Conservation (phyloP, 2,797 vertebrate genomes). For the Rhincodon typus region DNA sequence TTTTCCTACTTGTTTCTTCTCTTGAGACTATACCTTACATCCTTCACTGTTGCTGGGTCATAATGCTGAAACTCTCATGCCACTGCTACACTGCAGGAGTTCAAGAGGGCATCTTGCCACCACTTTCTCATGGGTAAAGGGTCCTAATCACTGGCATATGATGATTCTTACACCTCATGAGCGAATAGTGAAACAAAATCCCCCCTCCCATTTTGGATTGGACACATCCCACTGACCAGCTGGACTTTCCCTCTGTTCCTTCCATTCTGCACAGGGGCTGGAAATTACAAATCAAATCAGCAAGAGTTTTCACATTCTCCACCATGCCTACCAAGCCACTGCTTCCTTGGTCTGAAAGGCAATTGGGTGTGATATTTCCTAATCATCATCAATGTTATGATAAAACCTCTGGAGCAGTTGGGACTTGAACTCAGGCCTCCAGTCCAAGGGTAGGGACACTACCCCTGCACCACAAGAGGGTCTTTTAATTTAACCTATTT, state of each 20-base stretch:
- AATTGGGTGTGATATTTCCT: background rate
- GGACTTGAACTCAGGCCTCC: no score
- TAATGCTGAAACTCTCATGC: background rate
- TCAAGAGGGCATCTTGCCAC: background rate
- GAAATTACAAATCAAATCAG: background rate
- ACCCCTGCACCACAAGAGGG: no score
- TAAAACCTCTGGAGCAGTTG: no score
- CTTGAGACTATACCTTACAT: background rate
- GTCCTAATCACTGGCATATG: background rate
- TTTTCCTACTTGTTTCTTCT: background rate
- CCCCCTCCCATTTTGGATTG: background rate
- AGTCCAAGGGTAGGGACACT: no score
- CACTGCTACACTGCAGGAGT: background rate
- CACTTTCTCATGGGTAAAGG: background rate
- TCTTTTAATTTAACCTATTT: no score
- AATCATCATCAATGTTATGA: no score
- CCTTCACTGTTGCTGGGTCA: background rate
- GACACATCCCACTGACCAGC: background rate
- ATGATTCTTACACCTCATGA: background rate
- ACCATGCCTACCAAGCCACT: background rate
- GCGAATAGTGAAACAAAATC: background rate
- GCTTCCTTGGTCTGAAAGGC: background rate
- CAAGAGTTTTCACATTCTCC: background rate
- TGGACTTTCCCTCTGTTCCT: background rate
- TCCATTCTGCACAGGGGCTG: background rate